Percentiles rank a stretch among this genome's conserved stretches.
Conservation (phyloP, 1,140 invertebrate species). For the Polypedilum pembai region DNA sequence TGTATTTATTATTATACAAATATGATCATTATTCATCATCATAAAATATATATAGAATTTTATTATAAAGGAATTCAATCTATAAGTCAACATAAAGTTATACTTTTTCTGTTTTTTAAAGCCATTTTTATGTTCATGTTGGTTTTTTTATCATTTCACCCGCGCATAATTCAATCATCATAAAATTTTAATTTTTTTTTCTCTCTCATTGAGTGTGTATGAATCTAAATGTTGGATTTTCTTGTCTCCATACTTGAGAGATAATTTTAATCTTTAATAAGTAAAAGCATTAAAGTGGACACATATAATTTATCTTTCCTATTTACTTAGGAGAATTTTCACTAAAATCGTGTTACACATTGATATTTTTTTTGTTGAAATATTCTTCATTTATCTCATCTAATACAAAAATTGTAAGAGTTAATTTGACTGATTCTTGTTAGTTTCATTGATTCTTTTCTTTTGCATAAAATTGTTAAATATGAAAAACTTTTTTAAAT, state of each 20-base stretch:
- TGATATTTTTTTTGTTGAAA: background rate
- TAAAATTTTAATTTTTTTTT: background rate
- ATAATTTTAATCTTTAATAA: background rate
- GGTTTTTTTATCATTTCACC: background rate
- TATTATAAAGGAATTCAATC: background rate
- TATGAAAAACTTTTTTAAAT: conserved; percentile 11
- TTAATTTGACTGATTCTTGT: background rate
- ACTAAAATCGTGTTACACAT: background rate
- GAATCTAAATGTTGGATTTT: no score
- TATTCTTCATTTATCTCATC: background rate
- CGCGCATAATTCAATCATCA: background rate
- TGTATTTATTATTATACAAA: background rate
- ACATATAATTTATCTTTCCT: background rate
- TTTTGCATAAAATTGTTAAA: background rate
- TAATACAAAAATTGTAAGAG: background rate
- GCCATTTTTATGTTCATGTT: background rate
- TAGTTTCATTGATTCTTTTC: background rate
- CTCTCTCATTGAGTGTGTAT: background rate
- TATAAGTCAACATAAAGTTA: conserved; percentile 15
- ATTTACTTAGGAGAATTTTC: background rate
- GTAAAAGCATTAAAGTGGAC: background rate
- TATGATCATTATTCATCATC: conserved; percentile 18
- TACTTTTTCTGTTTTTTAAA: background rate
- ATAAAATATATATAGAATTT: background rate
- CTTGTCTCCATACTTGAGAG: no score